These are phyloP conservation scores for Dipodomys merriami DNA, from an alignment of 2,113 vertebrate genomes.

Conservation along the genomic window DNA sequence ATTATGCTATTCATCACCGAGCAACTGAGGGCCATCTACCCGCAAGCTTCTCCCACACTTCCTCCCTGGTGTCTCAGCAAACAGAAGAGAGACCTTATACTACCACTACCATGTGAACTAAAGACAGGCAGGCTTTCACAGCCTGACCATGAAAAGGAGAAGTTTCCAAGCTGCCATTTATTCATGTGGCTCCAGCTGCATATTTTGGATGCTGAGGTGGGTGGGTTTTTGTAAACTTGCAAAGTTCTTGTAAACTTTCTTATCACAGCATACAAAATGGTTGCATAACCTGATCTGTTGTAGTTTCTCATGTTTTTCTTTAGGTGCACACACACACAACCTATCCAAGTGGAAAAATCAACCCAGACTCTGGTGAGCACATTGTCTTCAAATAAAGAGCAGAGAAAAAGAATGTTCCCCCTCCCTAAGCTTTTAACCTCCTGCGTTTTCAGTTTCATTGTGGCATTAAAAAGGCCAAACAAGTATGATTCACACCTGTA, in stretches of 20 bases:
- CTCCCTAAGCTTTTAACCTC: not conserved
- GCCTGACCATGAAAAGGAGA: constrained; percentile 63
- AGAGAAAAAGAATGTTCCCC: not conserved
- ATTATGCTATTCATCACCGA: constrained; percentile 71
- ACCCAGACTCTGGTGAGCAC: constrained; percentile 40
- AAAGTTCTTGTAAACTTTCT: constrained; percentile 58
- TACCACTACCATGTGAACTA: constrained; percentile 37
- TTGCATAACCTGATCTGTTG: constrained; percentile 41
- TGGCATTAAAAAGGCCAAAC: constrained; percentile 26
- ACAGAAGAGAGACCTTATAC: constrained; percentile 68
- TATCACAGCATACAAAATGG: constrained; percentile 50
- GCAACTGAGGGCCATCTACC: constrained; percentile 52
- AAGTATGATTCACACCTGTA: not conserved
- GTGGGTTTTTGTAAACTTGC: constrained; percentile 36
- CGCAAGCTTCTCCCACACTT: constrained; percentile 72
- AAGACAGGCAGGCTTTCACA: constrained; percentile 56
- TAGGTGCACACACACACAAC: not conserved
- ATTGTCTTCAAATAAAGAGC: constrained; percentile 24
- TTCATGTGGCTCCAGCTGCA: constrained; percentile 16
- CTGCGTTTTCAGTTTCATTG: constrained; percentile 59
- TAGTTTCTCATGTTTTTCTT: constrained; percentile 59
- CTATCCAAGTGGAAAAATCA: constrained; percentile 54
- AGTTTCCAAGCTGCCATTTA: constrained; percentile 57
- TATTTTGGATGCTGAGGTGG: constrained; percentile 57
- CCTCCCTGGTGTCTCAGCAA: constrained; percentile 59